These are phyloP conservation scores for Bubo scandiacus DNA, from an alignment of 2,113 vertebrate genomes.

Conservation along the genomic window DNA sequence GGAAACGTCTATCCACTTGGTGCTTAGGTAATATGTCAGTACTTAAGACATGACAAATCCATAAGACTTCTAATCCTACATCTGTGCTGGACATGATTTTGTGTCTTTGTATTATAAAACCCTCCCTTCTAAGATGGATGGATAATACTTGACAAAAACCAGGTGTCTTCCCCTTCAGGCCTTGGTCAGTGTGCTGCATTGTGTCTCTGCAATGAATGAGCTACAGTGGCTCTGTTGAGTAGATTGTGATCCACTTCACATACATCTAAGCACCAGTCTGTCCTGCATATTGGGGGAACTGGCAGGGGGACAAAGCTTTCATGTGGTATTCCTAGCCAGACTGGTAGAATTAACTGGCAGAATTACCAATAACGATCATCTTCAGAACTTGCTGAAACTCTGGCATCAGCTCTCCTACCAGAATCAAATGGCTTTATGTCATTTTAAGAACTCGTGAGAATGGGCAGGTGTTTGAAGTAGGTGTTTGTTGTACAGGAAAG, in stretches of 20 bases:
- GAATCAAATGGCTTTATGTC: neutral
- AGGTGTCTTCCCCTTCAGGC: neutral
- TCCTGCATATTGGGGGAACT: neutral
- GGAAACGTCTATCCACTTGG: neutral
- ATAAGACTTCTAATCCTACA: neutral
- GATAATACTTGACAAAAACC: neutral
- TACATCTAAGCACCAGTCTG: neutral
- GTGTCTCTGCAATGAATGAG: neutral
- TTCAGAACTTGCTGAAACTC: neutral
- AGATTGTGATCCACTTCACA: neutral
- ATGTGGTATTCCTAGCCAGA: neutral
- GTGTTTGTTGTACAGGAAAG: neutral
- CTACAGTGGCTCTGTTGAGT: neutral
- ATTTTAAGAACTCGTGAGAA: neutral
- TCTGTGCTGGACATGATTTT: neutral
- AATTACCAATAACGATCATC: neutral
- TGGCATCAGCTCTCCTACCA: neutral
- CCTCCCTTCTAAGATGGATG: neutral
- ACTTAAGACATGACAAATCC: neutral
- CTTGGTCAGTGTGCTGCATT: neutral
- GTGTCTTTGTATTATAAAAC: neutral
- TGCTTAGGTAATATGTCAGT: neutral
- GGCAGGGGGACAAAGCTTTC: neutral
- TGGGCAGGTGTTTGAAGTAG: neutral
- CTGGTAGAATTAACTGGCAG: neutral